Base-by-base conservation (phyloP, 2,888 invertebrate species). In the Stenchaetothrips biformis region DNA sequence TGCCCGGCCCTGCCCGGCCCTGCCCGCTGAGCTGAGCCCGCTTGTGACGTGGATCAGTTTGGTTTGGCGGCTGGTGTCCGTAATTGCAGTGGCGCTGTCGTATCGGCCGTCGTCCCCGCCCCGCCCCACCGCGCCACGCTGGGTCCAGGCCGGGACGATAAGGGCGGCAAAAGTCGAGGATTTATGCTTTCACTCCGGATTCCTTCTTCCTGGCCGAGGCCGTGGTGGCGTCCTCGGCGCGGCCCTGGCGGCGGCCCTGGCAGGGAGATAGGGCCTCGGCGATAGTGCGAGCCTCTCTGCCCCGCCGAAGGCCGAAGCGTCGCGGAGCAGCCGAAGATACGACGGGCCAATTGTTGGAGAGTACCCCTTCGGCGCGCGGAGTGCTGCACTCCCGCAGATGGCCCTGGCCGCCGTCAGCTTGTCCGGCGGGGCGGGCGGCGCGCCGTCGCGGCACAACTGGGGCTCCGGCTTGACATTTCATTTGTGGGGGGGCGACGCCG, bases 141-240 rank as follows among this genome's bases (percentile, higher is more conserved):
- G 37, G 37, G 37, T 37, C 37, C 37, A 37, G 37, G 37, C 37
- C 37, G 37, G 2, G 37, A 37, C 59, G 67, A 74, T 74, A 74
- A 74, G 67, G 25, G 11, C 21, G 25, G 67, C 21, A 74, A 74
- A 74, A 74, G 67, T 74, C 67, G 21, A 74, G 67, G 67, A 74
- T 74, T 74, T 74, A 74, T 74, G 67, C 67, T 74, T 74, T 74
- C 21, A 74, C 67, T 74, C 67, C 37, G 67, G 25, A 74, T 4
- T 37, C 67, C 67, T 74, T 74, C 67, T 25, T 74, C 67, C 67
- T 25, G 37, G 37, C 37, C 37, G 37, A 37, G 37, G 37, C 37
- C 37, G 37, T 37, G 2, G 37, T 37, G 37, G 37, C 37, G 2
- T 37, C 37, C 37, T 37, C 4, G 37, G 37, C 37, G 37, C 37